phyloP scores from a whole-genome alignment of 2,113 vertebrate species.

The Gorsachius goisagi region DNA sequence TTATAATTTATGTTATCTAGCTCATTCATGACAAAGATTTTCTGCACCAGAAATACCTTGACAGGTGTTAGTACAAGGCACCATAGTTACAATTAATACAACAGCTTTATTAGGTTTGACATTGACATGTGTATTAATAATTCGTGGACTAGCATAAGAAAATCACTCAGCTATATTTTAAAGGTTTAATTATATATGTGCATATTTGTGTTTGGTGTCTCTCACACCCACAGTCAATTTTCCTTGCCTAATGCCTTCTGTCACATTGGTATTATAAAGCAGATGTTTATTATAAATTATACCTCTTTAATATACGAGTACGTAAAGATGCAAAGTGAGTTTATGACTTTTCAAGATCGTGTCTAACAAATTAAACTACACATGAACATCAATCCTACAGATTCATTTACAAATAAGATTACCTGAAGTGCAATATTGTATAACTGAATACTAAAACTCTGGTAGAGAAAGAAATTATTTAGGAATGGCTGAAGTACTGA shows the following conservation, averaged over 20 bases:
- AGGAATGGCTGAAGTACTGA: not conserved
- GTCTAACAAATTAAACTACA: conserved; percentile 58
- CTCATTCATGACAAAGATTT: conserved; percentile 53
- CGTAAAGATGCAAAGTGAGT: conserved; percentile 54
- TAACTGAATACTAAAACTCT: conserved; percentile 8
- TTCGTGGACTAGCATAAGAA: conserved; percentile 60
- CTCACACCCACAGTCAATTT: conserved; percentile 47
- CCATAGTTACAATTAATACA: conserved; percentile 37
- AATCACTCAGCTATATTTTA: conserved; percentile 54
- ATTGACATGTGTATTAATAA: conserved; percentile 64
- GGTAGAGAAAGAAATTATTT: not conserved
- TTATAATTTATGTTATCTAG: conserved; percentile 39
- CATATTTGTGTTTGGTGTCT: conserved; percentile 44
- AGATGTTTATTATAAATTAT: conserved; percentile 74
- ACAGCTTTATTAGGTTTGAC: conserved; percentile 60
- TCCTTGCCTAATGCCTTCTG: conserved; percentile 63
- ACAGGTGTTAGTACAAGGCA: conserved; percentile 43
- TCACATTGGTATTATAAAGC: conserved; percentile 62
- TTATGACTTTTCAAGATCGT: conserved; percentile 64
- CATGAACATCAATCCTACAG: conserved; percentile 44
- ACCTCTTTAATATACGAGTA: conserved; percentile 53
- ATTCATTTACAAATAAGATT: conserved; percentile 68
- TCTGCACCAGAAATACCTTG: conserved; percentile 60
- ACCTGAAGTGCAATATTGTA: conserved; percentile 32
- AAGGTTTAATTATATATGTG: conserved; percentile 68